Percentiles rank a stretch among this genome's conserved stretches.
These are phyloP conservation scores for Scyliorhinus canicula DNA, from an alignment of 2,797 vertebrate genomes.

Conservation along the genomic window DNA sequence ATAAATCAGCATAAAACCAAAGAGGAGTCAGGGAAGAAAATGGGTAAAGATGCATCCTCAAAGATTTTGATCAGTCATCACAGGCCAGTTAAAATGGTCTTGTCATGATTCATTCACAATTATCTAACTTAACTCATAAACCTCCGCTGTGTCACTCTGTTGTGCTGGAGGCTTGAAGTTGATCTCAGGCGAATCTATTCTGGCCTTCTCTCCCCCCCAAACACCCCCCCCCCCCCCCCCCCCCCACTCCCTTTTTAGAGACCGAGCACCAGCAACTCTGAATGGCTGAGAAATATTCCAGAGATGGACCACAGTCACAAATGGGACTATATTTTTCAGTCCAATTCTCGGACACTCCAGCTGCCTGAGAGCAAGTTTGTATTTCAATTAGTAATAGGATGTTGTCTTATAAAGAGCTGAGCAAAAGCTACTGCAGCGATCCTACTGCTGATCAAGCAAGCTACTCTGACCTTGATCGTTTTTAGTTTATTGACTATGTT, in stretches of 20 bases:
- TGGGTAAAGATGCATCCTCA: no score
- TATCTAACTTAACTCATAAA: not conserved
- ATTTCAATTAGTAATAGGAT: not conserved
- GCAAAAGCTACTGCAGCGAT: not conserved
- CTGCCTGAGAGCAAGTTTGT: not conserved
- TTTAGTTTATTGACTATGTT: not conserved
- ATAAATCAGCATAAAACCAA: not conserved
- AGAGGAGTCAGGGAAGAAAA: not conserved
- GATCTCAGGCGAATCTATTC: not conserved
- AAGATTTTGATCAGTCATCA: not conserved
- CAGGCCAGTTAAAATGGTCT: not conserved
- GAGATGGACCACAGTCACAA: not conserved
- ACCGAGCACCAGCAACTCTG: not conserved
- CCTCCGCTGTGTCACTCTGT: not conserved
- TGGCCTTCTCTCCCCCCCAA: not conserved
- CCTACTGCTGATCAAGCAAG: not conserved
- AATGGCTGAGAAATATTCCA: not conserved
- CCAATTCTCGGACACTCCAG: not conserved
- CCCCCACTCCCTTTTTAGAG: no score
- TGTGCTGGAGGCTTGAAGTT: not conserved
- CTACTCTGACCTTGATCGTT: not conserved
- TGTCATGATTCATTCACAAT: not conserved
- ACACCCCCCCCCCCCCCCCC: no score
- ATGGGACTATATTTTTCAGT: not conserved
- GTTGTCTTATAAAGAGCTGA: not conserved